Conservation (phyloP, 2,888 invertebrate genomes). For the Euplagia quadripunctaria region DNA sequence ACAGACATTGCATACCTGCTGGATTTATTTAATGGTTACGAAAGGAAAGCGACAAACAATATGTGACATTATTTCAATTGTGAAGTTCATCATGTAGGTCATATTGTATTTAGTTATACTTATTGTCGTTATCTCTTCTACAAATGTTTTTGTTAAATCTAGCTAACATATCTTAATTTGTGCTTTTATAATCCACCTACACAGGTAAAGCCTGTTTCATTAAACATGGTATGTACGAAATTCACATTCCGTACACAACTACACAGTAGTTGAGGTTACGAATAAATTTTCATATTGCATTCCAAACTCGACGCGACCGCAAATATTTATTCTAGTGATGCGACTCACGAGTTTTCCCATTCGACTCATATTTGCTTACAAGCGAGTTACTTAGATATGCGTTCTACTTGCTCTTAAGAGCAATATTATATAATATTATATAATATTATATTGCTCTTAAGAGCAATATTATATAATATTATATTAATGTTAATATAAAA, state of each 20-base stretch:
- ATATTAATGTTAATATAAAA: neutral
- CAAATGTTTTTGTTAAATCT: neutral
- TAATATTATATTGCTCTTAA: too few relatives aligned
- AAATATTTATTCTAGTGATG: constrained; percentile 42
- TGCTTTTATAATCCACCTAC: neutral
- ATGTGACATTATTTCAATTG: too few relatives aligned
- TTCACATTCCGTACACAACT: constrained; percentile 63
- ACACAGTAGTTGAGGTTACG: constrained; percentile 59
- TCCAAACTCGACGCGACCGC: constrained; percentile 53
- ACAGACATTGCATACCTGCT: too few relatives aligned
- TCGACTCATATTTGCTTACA: neutral
- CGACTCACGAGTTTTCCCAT: constrained; percentile 19
- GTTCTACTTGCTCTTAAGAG: neutral
- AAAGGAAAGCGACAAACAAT: too few relatives aligned
- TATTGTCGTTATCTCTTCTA: neutral
- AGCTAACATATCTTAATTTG: neutral
- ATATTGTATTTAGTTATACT: too few relatives aligned
- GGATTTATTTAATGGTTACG: too few relatives aligned
- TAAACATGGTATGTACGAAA: constrained; percentile 45
- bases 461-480: too few relatives aligned
- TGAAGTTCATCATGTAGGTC: too few relatives aligned
- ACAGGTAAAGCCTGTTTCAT: constrained; percentile 27
- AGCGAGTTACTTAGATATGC: neutral
- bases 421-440: too few relatives aligned
- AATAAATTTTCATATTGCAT: constrained; percentile 80